Conservation (phyloP, 2,113 vertebrate species). For the Halichoerus grypus region DNA sequence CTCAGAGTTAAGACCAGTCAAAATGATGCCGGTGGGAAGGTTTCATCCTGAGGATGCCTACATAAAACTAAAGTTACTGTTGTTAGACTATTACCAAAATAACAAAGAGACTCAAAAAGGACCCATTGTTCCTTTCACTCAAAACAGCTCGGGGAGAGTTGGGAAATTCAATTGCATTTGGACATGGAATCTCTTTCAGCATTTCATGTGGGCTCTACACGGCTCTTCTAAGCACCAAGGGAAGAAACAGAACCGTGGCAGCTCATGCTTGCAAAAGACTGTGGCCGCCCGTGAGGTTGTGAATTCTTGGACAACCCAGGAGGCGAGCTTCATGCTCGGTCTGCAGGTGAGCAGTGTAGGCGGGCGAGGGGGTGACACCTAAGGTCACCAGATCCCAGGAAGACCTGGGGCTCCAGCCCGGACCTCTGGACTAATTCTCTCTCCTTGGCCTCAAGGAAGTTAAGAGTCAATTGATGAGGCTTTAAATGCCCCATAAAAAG, state of each 20-base stretch:
- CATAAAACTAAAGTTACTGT: background rate
- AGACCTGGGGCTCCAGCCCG: accelerated
- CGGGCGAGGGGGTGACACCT: accelerated
- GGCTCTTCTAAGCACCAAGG: background rate
- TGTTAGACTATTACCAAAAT: background rate
- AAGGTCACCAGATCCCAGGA: background rate
- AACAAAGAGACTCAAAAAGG: background rate
- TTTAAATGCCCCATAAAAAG: background rate
- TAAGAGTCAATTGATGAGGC: background rate
- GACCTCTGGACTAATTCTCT: accelerated
- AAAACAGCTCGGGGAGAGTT: background rate
- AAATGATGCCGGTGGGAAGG: background rate
- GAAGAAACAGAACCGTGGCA: background rate
- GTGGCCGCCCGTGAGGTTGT: accelerated
- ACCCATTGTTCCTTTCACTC: background rate
- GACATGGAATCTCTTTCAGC: background rate
- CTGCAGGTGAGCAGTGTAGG: accelerated
- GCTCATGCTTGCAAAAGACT: background rate
- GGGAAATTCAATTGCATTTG: background rate
- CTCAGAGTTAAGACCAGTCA: background rate
- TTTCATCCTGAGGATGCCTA: background rate
- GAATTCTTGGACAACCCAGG: accelerated
- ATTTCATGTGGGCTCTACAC: background rate
- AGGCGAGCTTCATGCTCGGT: accelerated
- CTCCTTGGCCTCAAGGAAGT: background rate